These are phyloP conservation scores for Saccostrea cuccullata DNA, from an alignment of 1,140 invertebrate species.

Conservation along the genomic window DNA sequence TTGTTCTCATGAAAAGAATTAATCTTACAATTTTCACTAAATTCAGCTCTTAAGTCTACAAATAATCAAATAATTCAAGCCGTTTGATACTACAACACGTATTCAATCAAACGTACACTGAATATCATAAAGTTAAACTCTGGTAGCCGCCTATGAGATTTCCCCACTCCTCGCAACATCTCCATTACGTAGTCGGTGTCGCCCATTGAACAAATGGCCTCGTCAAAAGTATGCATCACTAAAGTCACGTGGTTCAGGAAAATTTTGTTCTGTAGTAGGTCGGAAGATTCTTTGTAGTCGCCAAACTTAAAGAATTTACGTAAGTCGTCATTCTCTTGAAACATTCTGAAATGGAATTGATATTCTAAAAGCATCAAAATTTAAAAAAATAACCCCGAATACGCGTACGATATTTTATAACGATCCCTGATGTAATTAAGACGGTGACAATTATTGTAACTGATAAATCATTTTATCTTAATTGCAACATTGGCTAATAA, in stretches of 20 bases:
- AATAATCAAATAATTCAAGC: too few relatives aligned
- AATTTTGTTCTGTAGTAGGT: slow-evolving; percentile 87
- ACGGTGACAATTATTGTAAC: background rate
- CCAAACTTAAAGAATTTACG: slow-evolving; percentile 89
- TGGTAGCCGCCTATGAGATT: slow-evolving; percentile 82
- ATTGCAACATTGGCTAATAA: background rate
- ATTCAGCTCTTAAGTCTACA: too few relatives aligned
- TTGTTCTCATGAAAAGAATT: too few relatives aligned
- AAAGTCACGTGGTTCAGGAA: slow-evolving; percentile 91
- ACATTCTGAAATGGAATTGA: slow-evolving; percentile 84
- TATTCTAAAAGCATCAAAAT: background rate
- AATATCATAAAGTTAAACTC: slow-evolving; percentile 57
- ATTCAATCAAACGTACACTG: background rate
- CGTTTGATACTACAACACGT: background rate
- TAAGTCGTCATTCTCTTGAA: slow-evolving; percentile 91
- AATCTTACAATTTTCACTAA: too few relatives aligned
- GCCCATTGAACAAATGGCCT: slow-evolving; percentile 91
- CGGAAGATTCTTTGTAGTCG: slow-evolving; percentile 87
- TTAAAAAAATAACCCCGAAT: background rate
- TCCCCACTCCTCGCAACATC: slow-evolving; percentile 89
- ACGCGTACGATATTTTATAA: background rate
- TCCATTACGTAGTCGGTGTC: slow-evolving; percentile 90
- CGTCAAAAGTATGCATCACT: slow-evolving; percentile 90
- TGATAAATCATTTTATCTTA: too few relatives aligned
- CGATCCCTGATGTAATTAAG: background rate